Percentiles rank a stretch among this genome's conserved stretches.
phyloP scores from a whole-genome alignment of 2,113 vertebrate species.

The Nycticorax nycticorax region DNA sequence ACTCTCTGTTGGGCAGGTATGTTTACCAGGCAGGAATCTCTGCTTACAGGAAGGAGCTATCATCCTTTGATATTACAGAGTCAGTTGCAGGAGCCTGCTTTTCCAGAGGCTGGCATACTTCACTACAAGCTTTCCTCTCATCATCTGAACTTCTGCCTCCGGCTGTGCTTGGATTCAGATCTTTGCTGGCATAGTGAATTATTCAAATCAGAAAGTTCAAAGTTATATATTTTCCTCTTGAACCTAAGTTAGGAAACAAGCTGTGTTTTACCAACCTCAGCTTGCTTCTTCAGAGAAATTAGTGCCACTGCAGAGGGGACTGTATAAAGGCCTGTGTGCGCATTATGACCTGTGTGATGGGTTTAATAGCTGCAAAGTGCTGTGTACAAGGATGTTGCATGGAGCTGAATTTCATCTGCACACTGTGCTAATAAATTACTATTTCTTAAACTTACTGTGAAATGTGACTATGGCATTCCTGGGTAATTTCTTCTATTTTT shows the following conservation, averaged over 20 bases:
- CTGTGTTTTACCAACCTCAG: background rate
- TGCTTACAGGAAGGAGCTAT: background rate
- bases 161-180: background rate
- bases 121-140: background rate
- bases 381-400: background rate
- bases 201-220: background rate
- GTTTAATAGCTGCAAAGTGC: background rate
- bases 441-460: background rate
- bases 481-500: background rate
- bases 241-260: background rate
- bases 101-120: background rate
- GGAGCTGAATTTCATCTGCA: background rate
- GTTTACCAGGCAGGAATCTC: background rate
- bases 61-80: background rate
- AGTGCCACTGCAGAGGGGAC: background rate
- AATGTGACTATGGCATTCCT: background rate
- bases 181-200: background rate
- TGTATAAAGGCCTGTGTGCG: background rate
- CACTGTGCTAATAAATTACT: background rate
- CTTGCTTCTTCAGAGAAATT: background rate
- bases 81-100: background rate
- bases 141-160: background rate
- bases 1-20: background rate
- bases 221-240: background rate
- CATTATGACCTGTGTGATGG: background rate